Evolutionary conservation across 2,888 invertebrate genomes (phyloP).

Genomic region (Meliscaeva auricollis): DNA sequence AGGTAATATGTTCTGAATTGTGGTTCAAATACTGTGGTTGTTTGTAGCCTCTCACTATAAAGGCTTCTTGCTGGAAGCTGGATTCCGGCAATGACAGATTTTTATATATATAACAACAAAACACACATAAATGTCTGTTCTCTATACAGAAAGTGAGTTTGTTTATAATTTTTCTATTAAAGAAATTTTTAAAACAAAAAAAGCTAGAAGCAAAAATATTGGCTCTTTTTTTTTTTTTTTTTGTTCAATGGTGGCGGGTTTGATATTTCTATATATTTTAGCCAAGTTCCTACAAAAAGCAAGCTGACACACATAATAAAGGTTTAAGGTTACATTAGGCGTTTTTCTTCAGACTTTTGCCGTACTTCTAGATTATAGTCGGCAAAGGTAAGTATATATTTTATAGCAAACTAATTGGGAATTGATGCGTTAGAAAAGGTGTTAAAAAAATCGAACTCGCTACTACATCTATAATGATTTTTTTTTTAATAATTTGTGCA

Average conservation of each 20-base stretch:
- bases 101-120: slow-evolving; percentile 61
- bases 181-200: slow-evolving; percentile 21
- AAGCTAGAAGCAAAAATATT: slow-evolving; percentile 56
- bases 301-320: slow-evolving; percentile 42
- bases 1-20: slow-evolving; percentile 82
- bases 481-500: neutral
- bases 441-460: neutral
- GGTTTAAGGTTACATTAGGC: slow-evolving; percentile 35
- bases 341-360: slow-evolving; percentile 3
- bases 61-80: slow-evolving; percentile 74
- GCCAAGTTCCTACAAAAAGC: slow-evolving; percentile 36
- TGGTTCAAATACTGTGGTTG: slow-evolving; percentile 81
- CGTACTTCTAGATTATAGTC: slow-evolving; percentile 22
- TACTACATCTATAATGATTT: slow-evolving; percentile 7
- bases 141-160: slow-evolving; percentile 36
- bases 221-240: no score
- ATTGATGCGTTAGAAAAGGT: slow-evolving; percentile 40
- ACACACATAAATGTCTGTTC: slow-evolving; percentile 65
- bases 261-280: neutral
- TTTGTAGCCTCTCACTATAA: slow-evolving; percentile 69
- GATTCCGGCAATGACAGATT: slow-evolving; percentile 71
- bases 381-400: slow-evolving; percentile 12
- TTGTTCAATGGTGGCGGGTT: slow-evolving; percentile 6
- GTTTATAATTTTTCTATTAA: slow-evolving; percentile 17
- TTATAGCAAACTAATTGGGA: slow-evolving; percentile 57